Base-by-base conservation (phyloP, 2,888 invertebrate genomes). In the Anaspis maculata region DNA sequence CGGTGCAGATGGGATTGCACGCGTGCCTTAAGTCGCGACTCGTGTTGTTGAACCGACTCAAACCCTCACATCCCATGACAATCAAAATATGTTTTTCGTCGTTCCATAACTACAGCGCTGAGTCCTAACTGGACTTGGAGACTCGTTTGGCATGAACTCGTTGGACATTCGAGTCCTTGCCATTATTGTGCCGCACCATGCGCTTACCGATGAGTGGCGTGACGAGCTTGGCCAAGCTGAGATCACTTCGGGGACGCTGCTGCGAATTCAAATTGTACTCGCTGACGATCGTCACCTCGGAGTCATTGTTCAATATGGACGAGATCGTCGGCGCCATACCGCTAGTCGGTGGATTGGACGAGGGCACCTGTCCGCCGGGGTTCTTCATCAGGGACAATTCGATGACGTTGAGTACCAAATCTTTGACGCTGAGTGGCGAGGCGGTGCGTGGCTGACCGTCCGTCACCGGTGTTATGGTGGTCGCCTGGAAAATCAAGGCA, bases 351-450 rank as follows among this genome's bases (percentile, higher is more conserved):
- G 40, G 51, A 37, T 32, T 46, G 50, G 12, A 39, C 46, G 30
- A 66, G 68, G 14, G 69, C 68, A 46, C 66, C 66, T 6, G 5
- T 10, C 57, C 54, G 3, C 76, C 72, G 38, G 73, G 69, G 41
- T 77, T 77, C 56, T 84, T 82, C 64, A 76, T 77, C 30, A 89
- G 64, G 45, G 82, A 80, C 59, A 81, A 76, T 63, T 89, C 89
- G 39, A 90, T 90, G 36, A 89, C 82, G 51, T 84, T 84, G 46
- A 80, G 72, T 60, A 90, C 81, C 34, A 88, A 76, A 61, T 89
- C 89, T 46, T 85, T 79, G 12, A 89, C 84, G 30, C 86, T 84
- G 38, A 83, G 69, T 13, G 79, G 79, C 37, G 76, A 71, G 2
- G 68, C 65, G 41, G 53, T 61, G 37, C 52, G 45, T 19, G 53